Percentiles rank a stretch among this genome's conserved stretches.
phyloP scores from a whole-genome alignment of 2,797 vertebrate genomes.

The Manis pentadactyla region DNA sequence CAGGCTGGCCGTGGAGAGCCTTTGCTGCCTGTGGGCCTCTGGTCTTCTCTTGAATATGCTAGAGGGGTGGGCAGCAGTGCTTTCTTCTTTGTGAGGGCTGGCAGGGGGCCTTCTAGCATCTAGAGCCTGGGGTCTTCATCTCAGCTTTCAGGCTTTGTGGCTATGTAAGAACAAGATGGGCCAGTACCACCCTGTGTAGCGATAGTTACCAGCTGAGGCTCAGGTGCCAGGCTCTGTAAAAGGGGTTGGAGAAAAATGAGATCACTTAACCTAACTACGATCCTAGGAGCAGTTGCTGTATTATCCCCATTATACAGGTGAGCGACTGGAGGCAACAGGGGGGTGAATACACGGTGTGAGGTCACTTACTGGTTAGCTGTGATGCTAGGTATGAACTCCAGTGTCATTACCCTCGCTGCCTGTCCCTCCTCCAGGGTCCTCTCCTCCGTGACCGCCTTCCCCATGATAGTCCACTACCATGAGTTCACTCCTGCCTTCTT shows the following conservation, averaged over 20 bases:
- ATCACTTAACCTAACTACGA: not conserved
- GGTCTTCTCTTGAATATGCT: not conserved
- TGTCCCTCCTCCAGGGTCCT: not conserved
- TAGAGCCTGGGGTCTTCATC: accelerated
- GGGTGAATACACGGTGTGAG: accelerated
- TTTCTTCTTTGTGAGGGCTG: not conserved
- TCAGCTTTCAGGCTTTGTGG: not conserved
- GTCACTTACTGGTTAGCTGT: accelerated
- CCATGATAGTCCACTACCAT: accelerated
- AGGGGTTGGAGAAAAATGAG: not conserved
- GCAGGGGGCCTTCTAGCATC: not conserved
- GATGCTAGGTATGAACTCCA: not conserved
- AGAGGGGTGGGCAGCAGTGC: accelerated
- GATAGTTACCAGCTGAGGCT: not conserved
- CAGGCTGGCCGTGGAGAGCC: accelerated
- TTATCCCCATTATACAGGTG: not conserved
- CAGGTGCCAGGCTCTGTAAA: too few species aligned
- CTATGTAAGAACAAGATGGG: accelerated
- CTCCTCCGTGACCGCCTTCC: too few species aligned
- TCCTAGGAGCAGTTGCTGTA: not conserved
- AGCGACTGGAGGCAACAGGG: too few species aligned
- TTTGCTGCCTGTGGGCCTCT: too few species aligned
- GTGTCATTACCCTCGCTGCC: too few species aligned
- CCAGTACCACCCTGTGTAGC: accelerated
- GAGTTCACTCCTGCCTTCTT: not conserved